Conservation (phyloP, 2,797 vertebrate genomes). For the Centroberyx gerrardi region DNA sequence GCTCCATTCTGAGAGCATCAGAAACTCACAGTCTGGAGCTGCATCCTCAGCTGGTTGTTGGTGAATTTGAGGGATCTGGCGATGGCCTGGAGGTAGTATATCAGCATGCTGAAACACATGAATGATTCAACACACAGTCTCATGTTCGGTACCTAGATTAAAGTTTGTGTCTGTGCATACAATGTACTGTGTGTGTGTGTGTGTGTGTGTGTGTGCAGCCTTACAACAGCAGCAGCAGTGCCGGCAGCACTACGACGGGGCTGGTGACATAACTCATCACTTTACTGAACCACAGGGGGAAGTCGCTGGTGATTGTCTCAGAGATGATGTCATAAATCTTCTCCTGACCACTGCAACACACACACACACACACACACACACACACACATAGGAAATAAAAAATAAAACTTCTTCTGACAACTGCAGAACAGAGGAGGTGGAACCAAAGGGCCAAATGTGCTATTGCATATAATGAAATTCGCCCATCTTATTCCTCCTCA, state of each 20-base stretch:
- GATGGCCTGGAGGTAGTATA: conserved; percentile 98
- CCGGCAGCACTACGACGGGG: conserved; percentile 94
- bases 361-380: conserved; percentile 25
- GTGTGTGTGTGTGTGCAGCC: conserved; percentile 58
- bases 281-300: conserved; percentile 93
- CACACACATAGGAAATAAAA: conserved; percentile 13
- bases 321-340: conserved; percentile 98
- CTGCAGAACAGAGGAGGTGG: conserved; percentile 28
- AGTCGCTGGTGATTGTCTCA: conserved; percentile 92
- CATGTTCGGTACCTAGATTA: background rate
- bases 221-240: conserved; percentile 94
- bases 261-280: conserved; percentile 93
- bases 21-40: conserved; percentile 94
- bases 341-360: conserved; percentile 90
- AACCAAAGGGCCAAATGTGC: background rate
- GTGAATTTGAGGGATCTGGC: conserved; percentile 96
- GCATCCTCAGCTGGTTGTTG: conserved; percentile 95
- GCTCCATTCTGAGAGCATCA: background rate
- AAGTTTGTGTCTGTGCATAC: background rate
- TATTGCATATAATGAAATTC: background rate
- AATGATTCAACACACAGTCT: background rate
- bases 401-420: conserved; percentile 72
- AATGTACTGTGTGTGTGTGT: conserved; percentile 12
- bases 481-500: too few relatives aligned
- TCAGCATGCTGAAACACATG: conserved; percentile 91